Evolutionary conservation across 2,888 invertebrate species (phyloP), one percentile per base, ranked within the genome.

Genomic region (Acronicta psi): DNA sequence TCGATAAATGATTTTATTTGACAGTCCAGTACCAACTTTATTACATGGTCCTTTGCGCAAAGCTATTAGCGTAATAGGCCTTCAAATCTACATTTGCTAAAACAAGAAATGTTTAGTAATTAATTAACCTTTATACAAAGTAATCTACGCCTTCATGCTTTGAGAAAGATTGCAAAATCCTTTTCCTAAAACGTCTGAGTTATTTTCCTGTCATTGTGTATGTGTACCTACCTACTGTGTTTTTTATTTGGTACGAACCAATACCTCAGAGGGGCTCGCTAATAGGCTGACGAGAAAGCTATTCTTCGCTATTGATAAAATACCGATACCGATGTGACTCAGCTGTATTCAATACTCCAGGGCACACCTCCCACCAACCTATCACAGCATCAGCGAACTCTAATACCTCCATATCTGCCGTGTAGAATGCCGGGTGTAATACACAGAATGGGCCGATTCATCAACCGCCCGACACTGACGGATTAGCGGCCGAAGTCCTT

Each of bases 401-500:
- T 56, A 56, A 72, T 56, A 54, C 41, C 20, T 42, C 50, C 51
- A 47, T 51, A 53, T 45, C n/a, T 56, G 51, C 36, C 62, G 36
- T 52, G 71, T 73, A 53, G 52, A 59, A 65, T 69, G 56, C 60
- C 50, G 54, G 52, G 49, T 74, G 75, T 71, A 74, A 77, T 77
- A 70, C 71, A 49, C 53, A 69, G 83, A 81, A 82, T 77, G 79
- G 79, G 71, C 70, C 87, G 84, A 91, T 91, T 83, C 88, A 90
- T 91, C 91, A 91, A 80, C 75, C 59, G 61, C 50, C 73, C 68
- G 90, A 88, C 90, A 87, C 83, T 90, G 91, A 91, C 87, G 80
- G 88, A 91, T 90, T 84, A 77, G 75, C 76, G 65, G 56, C 67
- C 69, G 50, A 74, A 73, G 65, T 76, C 60, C 67, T 69, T 59